These are phyloP conservation scores for Saturnia japonica DNA, from an alignment of 2,888 invertebrate species.

Conservation along the genomic window DNA sequence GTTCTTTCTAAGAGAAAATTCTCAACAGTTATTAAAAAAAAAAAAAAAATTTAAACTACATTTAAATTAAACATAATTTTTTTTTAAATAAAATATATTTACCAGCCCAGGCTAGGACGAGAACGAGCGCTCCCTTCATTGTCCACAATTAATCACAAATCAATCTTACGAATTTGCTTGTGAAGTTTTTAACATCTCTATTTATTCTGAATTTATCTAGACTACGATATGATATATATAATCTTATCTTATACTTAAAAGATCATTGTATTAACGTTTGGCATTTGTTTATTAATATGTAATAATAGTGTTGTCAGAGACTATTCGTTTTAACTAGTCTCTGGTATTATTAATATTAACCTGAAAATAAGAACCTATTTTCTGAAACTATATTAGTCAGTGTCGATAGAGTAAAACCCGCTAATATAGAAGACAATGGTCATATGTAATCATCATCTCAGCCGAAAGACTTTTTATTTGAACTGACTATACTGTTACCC, in stretches of 20 bases:
- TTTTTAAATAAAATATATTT: conserved; percentile 16
- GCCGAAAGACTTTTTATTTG: too few relatives aligned
- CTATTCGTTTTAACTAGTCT: background rate
- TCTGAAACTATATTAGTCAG: too few relatives aligned
- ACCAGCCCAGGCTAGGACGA: conserved; percentile 29
- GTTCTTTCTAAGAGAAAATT: too few relatives aligned
- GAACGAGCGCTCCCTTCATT: conserved; percentile 27
- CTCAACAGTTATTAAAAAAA: too few relatives aligned
- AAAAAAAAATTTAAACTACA: too few relatives aligned
- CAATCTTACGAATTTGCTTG: background rate
- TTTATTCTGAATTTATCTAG: conserved; percentile 18
- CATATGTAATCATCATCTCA: too few relatives aligned
- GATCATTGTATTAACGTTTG: background rate
- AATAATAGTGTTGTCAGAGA: too few relatives aligned
- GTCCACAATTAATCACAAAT: conserved; percentile 2
- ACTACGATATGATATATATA: background rate
- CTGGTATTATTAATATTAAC: background rate
- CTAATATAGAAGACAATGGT: too few relatives aligned
- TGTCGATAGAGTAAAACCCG: too few relatives aligned
- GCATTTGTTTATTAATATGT: background rate
- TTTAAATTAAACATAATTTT: too few relatives aligned
- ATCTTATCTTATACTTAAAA: conserved; percentile 14
- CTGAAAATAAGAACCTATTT: too few relatives aligned
- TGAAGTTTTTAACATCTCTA: background rate
- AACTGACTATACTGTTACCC: too few relatives aligned